These are phyloP conservation scores for Esox masquinongy DNA, from an alignment of 2,797 vertebrate genomes.

Conservation along the genomic window DNA sequence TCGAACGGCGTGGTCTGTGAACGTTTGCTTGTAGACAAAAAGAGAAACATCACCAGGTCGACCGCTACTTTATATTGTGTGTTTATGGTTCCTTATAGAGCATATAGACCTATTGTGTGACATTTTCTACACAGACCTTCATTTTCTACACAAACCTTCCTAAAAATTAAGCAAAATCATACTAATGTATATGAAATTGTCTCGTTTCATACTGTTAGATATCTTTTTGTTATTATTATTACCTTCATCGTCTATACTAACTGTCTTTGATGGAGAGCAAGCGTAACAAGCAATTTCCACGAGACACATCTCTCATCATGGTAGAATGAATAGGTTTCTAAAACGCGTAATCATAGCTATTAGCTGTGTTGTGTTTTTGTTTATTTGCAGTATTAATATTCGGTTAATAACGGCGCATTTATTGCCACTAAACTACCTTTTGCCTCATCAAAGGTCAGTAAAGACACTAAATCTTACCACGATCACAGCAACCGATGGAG, in stretches of 20 bases:
- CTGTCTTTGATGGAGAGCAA: neutral
- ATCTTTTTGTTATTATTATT: conserved; percentile 5
- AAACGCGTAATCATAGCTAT: neutral
- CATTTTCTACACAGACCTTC: neutral
- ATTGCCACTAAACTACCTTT: neutral
- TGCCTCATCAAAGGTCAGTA: conserved; percentile 32
- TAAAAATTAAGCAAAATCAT: neutral
- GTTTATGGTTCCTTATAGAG: neutral
- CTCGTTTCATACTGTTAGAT: neutral
- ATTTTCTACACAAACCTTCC: neutral
- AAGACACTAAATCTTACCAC: conserved; percentile 14
- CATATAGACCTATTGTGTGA: neutral
- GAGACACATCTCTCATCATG: neutral
- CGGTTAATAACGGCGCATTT: conserved; percentile 23
- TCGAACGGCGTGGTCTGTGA: neutral
- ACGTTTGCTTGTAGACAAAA: neutral
- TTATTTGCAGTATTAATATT: conserved; percentile 9
- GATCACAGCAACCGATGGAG: neutral
- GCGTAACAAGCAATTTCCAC: neutral
- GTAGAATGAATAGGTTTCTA: neutral
- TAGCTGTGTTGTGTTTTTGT: neutral
- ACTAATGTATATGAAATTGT: neutral
- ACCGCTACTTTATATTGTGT: neutral
- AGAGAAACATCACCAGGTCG: neutral
- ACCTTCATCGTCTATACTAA: neutral